phyloP scores from a whole-genome alignment of 1,140 invertebrate genomes.

The Leptinotarsa texana region DNA sequence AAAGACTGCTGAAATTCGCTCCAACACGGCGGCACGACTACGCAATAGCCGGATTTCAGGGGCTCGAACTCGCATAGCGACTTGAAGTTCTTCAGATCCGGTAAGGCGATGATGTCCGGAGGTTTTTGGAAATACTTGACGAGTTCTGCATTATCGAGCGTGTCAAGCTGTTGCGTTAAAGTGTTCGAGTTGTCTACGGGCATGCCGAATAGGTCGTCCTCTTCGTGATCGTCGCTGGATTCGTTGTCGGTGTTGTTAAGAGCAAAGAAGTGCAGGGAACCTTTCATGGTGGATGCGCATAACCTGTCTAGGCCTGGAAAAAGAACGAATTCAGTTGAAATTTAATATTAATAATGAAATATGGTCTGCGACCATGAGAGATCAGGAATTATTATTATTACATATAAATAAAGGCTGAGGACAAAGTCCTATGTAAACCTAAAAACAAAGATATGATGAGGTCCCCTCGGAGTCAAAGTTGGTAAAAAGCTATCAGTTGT shows the following conservation, averaged over 20 bases:
- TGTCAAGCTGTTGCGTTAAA: conserved; percentile 35
- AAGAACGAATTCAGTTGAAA: neutral
- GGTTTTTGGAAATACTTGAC: conserved; percentile 50
- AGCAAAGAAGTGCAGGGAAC: conserved; percentile 81
- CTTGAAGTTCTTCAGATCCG: conserved; percentile 63
- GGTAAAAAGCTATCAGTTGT: no score
- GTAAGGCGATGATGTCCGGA: conserved; percentile 37
- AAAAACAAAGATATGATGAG: no score
- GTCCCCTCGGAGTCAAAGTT: no score
- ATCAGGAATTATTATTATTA: no score
- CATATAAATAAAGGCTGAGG: no score
- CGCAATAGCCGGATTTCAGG: conserved; percentile 67
- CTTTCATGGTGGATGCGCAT: conserved; percentile 78
- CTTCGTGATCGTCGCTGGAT: conserved; percentile 67
- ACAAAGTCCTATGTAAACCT: no score
- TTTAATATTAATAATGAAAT: neutral
- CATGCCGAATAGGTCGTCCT: conserved; percentile 60
- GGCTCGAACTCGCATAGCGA: conserved; percentile 68
- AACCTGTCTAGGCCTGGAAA: conserved; percentile 74
- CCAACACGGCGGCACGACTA: conserved; percentile 91
- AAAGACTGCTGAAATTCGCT: conserved; percentile 79
- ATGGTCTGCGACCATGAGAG: no score
- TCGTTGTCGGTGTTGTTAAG: conserved; percentile 72
- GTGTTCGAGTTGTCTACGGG: conserved; percentile 35
- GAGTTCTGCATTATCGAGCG: conserved; percentile 41